Percentiles rank a stretch among this genome's conserved stretches.
Evolutionary conservation across 2,797 vertebrate species (phyloP).

Genomic region (Champsocephalus esox): DNA sequence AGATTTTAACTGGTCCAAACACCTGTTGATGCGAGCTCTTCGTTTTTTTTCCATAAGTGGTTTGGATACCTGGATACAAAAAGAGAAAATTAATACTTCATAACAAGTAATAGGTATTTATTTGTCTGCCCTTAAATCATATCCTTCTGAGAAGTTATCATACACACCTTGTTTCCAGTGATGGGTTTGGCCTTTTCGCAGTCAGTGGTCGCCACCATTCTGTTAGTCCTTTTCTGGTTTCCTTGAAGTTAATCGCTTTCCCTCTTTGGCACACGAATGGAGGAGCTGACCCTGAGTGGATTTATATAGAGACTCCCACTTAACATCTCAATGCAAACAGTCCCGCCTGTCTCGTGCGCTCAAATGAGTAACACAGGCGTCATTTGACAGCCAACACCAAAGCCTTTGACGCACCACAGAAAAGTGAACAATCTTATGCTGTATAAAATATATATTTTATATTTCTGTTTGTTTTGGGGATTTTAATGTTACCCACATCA

Average conservation of each 20-base stretch:
- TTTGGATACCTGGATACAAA: constrained; percentile 86
- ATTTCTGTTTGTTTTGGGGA: neutral
- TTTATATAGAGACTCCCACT: constrained; percentile 87
- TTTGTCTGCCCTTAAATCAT: neutral
- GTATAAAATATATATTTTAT: neutral
- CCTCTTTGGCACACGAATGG: constrained; percentile 40
- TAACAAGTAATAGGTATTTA: neutral
- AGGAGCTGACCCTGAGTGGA: constrained; percentile 50
- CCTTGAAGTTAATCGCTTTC: constrained; percentile 44
- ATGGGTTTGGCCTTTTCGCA: constrained; percentile 67
- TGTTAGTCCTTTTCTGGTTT: constrained; percentile 42
- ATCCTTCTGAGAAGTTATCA: neutral
- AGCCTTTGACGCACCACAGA: neutral
- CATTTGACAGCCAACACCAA: constrained; percentile 47
- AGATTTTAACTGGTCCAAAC: constrained; percentile 88
- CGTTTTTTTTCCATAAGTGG: constrained; percentile 94
- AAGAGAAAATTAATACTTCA: neutral
- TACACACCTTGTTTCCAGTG: constrained; percentile 78
- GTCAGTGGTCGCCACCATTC: constrained; percentile 81
- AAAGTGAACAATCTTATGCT: neutral
- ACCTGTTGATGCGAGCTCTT: constrained; percentile 90
- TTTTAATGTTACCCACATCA: neutral
- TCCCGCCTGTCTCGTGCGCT: constrained; percentile 62
- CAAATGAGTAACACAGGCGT: constrained; percentile 61
- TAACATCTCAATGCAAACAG: constrained; percentile 89